Evolutionary conservation across 2,888 invertebrate species (phyloP), one percentile per base, ranked within the genome.

Genomic region (Philopedon plagiatum): DNA sequence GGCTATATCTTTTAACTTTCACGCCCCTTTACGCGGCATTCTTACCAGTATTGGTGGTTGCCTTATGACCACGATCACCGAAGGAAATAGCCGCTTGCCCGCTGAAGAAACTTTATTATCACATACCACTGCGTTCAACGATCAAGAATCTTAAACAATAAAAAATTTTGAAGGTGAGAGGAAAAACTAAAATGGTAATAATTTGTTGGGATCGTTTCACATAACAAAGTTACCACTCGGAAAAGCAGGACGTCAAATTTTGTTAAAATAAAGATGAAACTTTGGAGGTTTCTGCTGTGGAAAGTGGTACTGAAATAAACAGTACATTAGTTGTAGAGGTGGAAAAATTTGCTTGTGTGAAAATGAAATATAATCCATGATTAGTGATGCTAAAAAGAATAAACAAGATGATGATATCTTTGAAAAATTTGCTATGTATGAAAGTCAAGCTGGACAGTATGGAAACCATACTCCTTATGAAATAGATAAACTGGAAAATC

Each of bases 101-200:
- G 9, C 34, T 1, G 63, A 7, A 15, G n/a, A 9, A 0, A 69
- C 34, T 9, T n/a, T n/a, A n/a, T 46, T 29, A 32, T 32, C 32
- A 5, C 56, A 60, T 11, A 8, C 44, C 5, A 78, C 78, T 0
- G 23, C 54, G 8, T 15, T 68, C 1, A 74, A 79, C 46, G 62
- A 76, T n/a, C 78, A 79, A 66, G 61, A 18, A 1, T 64, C 39
- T 4, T 49, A 72, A 19, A 26, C 18, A 0, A 58, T 77, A 46
- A 44, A 67, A 7, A 62, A 78, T 26, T 79, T 64, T 46, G 77
- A 78, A 65, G 79, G 79, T 2, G 77, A 79, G 49, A 68, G 77
- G 8, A 37, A 44, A 18, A 67, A 67, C 13, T 65, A 61, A 0
- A 51, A 54, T 8, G 57, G 65, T 19, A 78, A 78, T 62, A 61